Evolutionary conservation across 2,888 invertebrate genomes (phyloP), one percentile per base, ranked within the genome.

Genomic region (Scaptomyza tumidula): DNA sequence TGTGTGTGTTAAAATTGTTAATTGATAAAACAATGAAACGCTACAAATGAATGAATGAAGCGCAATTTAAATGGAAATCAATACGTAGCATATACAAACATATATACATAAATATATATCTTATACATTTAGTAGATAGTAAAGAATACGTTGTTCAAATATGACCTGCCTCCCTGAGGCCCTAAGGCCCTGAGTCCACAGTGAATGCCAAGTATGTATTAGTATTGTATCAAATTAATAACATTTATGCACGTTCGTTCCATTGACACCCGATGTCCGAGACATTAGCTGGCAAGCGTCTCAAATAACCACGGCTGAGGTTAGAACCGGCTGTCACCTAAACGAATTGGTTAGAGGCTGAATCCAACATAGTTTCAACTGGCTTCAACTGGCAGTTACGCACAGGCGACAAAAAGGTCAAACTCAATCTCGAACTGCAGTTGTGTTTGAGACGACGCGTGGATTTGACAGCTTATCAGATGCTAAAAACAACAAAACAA

Each of bases 51-150:
- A 86, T 83, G 86, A 84, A 86, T 80, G 83, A 78, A 73, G 65
- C 75, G 86, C 75, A 80, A 83, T 85, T 82, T 68, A 80, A 82
- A 82, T 86, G 75, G 83, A 86, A 83, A 83, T 86, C 83, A 86
- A 83, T 83, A 79, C 63, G 49, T 19, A 13, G 49, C 33, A 31
- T 49, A 64, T 49, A 66, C 46, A 60, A 14, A 68, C 16, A 45
- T 19, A 58, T 39, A 44, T 39, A 53, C 31, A 31, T 2, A 19
- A 19, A 19, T 1, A 19, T 19, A 19, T 19, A 19, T 19, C 1
- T 19, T 39, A 66, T 45, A 50, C 43, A 49, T 19, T 6, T 35
- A 35, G 33, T 55, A 43, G 29, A 41, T 49, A 52, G 71, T 39
- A 39, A 56, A 52, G 65, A 61, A 56, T 71, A 54, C 52, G 46